Conservation (phyloP, 2,797 vertebrate genomes). For the Coreius guichenoti region DNA sequence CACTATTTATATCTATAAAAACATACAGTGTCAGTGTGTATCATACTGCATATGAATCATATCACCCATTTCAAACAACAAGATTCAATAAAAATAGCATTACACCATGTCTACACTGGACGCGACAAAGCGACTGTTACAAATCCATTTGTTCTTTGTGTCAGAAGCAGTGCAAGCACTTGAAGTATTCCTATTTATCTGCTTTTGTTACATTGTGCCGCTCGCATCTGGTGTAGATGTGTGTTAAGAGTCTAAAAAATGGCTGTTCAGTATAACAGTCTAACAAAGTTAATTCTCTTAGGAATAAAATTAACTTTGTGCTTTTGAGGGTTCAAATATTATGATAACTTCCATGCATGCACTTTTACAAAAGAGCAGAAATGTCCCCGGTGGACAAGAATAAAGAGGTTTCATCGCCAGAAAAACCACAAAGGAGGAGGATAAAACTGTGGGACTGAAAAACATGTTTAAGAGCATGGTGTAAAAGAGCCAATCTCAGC, state of each 20-base stretch:
- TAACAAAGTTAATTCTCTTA: background rate
- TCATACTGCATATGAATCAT: background rate
- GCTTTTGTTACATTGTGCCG: background rate
- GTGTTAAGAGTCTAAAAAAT: background rate
- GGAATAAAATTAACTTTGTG: background rate
- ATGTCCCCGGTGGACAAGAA: conserved; percentile 4
- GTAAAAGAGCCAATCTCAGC: background rate
- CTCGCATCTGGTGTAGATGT: background rate
- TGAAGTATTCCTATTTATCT: too few relatives aligned
- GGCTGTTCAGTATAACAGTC: background rate
- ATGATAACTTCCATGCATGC: background rate
- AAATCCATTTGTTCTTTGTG: too few relatives aligned
- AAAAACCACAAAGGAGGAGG: conserved; percentile 41
- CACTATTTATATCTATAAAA: background rate
- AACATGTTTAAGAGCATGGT: background rate
- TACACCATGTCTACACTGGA: too few relatives aligned
- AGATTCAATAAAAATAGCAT: conserved; percentile 5
- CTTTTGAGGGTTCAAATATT: conserved; percentile 18
- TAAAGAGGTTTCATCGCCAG: background rate
- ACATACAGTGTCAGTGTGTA: background rate
- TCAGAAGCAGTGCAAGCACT: too few relatives aligned
- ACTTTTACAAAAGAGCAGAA: conserved; percentile 8
- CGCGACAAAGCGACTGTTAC: too few relatives aligned
- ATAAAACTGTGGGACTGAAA: conserved; percentile 49
- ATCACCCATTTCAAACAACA: background rate